These are phyloP conservation scores for Leistus spinibarbis DNA, from an alignment of 2,888 invertebrate species.

Conservation along the genomic window DNA sequence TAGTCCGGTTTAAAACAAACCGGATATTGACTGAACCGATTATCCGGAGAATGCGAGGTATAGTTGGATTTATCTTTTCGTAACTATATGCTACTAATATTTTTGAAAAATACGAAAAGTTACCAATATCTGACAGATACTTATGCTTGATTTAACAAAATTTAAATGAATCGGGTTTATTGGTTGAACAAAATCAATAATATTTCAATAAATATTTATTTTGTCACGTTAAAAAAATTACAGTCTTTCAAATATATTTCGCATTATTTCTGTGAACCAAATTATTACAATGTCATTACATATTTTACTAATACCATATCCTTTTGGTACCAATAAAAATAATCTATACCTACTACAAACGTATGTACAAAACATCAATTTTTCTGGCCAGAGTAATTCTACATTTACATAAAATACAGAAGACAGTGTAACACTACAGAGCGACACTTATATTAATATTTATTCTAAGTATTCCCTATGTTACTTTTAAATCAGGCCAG, in stretches of 20 bases:
- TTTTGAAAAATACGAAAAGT: too few relatives aligned
- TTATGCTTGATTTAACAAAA: too few relatives aligned
- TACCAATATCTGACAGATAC: too few relatives aligned
- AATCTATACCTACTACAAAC: conserved; percentile 9
- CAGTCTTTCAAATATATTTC: conserved; percentile 34
- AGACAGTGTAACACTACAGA: too few relatives aligned
- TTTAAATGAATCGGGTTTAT: too few relatives aligned
- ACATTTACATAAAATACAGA: neutral
- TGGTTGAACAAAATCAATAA: neutral
- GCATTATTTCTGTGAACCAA: conserved; percentile 22
- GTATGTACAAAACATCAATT: conserved; percentile 24
- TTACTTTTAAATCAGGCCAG: neutral
- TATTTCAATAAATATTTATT: conserved; percentile 35
- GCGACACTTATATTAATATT: too few relatives aligned
- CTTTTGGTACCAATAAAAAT: neutral
- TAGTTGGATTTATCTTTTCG: too few relatives aligned
- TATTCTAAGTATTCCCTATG: too few relatives aligned
- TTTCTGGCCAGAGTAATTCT: neutral
- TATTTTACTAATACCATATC: conserved; percentile 7
- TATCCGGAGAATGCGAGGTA: too few relatives aligned
- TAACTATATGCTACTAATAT: too few relatives aligned
- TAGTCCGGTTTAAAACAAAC: too few relatives aligned
- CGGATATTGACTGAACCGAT: too few relatives aligned
- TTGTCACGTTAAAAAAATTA: conserved; percentile 33
- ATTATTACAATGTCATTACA: conserved; percentile 11